Percentiles rank a stretch among this genome's conserved stretches.
phyloP scores from a whole-genome alignment of 2,113 vertebrate species.

The Charadrius vociferus region DNA sequence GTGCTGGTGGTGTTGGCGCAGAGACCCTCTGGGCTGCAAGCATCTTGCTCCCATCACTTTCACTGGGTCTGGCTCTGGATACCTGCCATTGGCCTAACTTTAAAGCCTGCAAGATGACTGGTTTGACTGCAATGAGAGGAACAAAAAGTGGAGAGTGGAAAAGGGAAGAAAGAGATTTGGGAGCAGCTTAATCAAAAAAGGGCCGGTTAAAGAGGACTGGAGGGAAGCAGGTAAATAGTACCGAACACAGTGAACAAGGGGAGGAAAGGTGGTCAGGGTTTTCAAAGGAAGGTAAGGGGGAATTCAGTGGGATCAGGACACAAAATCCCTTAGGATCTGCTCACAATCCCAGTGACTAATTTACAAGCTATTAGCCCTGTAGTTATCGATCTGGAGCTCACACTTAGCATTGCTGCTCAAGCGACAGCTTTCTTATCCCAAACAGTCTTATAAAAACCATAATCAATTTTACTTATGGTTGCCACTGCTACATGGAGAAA shows the following conservation, averaged over 20 bases:
- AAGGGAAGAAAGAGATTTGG: background rate
- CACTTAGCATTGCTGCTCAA: background rate
- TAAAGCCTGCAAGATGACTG: background rate
- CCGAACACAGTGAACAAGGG: background rate
- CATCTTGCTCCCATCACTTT: background rate
- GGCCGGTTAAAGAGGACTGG: background rate
- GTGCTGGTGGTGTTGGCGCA: background rate
- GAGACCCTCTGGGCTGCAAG: background rate
- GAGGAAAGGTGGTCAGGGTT: background rate
- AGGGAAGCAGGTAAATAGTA: background rate
- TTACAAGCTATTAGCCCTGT: background rate
- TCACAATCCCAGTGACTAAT: background rate
- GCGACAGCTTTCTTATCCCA: background rate
- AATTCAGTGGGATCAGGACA: background rate
- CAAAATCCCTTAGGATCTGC: background rate
- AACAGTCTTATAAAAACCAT: background rate
- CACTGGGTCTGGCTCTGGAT: fast-evolving
- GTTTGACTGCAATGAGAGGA: background rate
- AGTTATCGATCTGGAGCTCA: background rate
- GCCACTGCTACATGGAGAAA: background rate
- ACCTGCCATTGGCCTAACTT: fast-evolving
- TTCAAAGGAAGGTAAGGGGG: background rate
- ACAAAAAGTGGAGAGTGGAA: background rate
- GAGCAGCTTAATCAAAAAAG: background rate
- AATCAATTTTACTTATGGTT: background rate